Evolutionary conservation across 2,888 invertebrate genomes (phyloP).

Genomic region (Hanleya hanleyi): DNA sequence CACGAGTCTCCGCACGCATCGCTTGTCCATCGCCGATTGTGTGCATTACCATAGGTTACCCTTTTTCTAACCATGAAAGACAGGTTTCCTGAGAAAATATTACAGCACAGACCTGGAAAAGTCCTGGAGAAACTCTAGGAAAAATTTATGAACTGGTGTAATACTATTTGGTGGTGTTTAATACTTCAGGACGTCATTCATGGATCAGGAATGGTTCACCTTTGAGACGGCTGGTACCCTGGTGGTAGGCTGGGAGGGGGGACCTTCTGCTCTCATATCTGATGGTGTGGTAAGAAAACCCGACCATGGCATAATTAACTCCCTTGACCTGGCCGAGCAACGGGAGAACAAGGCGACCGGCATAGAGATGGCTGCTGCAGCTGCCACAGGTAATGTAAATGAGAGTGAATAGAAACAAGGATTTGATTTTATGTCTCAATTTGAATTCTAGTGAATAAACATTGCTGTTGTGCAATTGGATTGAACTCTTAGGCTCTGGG

Average conservation of each 20-base stretch:
- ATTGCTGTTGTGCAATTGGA: no score
- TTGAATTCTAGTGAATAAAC: no score
- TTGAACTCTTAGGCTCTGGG: no score
- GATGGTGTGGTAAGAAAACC: not conserved
- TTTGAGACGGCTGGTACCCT: conserved; percentile 70
- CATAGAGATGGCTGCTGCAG: conserved; percentile 70
- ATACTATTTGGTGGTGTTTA: no score
- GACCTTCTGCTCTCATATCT: conserved; percentile 35
- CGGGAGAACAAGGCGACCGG: conserved; percentile 54
- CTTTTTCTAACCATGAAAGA: no score
- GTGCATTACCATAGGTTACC: no score
- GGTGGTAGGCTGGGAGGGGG: conserved; percentile 68
- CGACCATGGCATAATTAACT: conserved; percentile 22
- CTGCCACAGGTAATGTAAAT: conserved; percentile 59
- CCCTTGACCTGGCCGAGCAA: conserved; percentile 46
- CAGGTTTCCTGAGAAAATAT: no score
- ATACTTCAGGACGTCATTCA: conserved; percentile 68
- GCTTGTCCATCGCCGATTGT: conserved; percentile 59
- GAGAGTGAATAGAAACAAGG: no score
- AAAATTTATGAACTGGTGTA: no score
- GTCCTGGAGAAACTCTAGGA: no score
- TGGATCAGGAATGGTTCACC: conserved; percentile 72
- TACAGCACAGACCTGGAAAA: no score
- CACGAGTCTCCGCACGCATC: conserved; percentile 62
- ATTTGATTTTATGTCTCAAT: no score